Conservation (phyloP, 2,113 vertebrate species). For the Leucopternis melanops region DNA sequence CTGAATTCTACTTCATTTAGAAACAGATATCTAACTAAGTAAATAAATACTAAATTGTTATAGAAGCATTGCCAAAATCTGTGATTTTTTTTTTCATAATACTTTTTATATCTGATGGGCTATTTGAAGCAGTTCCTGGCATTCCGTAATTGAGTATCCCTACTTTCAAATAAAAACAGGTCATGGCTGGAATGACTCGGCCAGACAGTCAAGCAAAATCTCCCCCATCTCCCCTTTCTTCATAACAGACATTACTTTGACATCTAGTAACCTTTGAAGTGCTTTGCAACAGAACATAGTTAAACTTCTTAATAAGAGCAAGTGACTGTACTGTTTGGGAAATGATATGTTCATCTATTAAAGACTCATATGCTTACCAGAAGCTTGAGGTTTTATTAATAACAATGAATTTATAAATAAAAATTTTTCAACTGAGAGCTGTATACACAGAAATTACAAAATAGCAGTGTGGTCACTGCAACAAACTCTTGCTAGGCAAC, state of each 20-base stretch:
- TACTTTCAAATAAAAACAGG: neutral
- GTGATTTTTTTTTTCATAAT: neutral
- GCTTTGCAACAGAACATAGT: neutral
- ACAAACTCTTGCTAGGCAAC: neutral
- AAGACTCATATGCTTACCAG: neutral
- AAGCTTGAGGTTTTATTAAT: neutral
- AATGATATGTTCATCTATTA: neutral
- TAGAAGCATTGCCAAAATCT: neutral
- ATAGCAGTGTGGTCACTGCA: neutral
- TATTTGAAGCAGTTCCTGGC: neutral
- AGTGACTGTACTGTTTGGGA: neutral
- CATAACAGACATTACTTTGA: neutral
- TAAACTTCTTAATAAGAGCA: neutral
- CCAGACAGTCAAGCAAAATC: neutral
- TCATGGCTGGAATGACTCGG: neutral
- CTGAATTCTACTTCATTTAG: neutral
- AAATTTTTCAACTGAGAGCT: neutral
- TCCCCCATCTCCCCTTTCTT: neutral
- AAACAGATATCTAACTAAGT: neutral
- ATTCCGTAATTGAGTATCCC: neutral
- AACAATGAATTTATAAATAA: neutral
- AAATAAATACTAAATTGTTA: neutral
- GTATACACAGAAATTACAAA: neutral
- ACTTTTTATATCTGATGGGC: neutral
- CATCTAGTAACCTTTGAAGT: neutral